These are phyloP conservation scores for Hydrocynus forskahlii DNA, from an alignment of 2,797 vertebrate genomes.

Conservation along the genomic window DNA sequence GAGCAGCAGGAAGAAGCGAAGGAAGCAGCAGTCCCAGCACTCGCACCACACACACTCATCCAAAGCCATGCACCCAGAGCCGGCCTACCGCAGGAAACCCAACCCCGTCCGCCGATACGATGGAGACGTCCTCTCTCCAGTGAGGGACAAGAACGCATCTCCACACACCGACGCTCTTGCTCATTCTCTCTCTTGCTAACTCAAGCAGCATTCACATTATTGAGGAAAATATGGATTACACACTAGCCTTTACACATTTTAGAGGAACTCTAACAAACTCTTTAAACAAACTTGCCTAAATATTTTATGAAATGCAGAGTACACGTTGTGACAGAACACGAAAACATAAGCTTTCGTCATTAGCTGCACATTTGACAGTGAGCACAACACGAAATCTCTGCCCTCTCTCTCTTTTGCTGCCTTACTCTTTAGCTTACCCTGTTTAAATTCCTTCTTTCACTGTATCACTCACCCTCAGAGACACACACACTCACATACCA, in stretches of 20 bases:
- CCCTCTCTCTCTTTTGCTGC: background rate
- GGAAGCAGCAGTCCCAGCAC: conserved; percentile 76
- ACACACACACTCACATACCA: background rate
- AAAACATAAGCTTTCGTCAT: no score
- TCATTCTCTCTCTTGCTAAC: no score
- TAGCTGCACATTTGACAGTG: no score
- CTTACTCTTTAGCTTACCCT: background rate
- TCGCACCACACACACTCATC: conserved; percentile 77
- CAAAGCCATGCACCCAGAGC: conserved; percentile 84
- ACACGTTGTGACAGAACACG: no score
- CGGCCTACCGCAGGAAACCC: conserved; percentile 93
- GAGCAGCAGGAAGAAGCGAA: conserved; percentile 86
- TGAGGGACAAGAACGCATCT: conserved; percentile 68
- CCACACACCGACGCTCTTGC: background rate
- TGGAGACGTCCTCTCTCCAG: conserved; percentile 95
- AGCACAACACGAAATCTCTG: background rate
- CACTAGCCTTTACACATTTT: no score
- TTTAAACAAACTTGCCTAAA: no score
- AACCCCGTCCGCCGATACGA: conserved; percentile 96
- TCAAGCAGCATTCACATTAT: no score
- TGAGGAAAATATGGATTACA: no score
- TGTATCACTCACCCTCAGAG: background rate
- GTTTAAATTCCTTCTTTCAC: no score
- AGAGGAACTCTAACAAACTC: no score
- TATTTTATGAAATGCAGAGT: no score